A percentile compares a stretch with the other conserved stretches of the same genome.
phyloP scores from a whole-genome alignment of 2,113 vertebrate species.

The Columba livia region DNA sequence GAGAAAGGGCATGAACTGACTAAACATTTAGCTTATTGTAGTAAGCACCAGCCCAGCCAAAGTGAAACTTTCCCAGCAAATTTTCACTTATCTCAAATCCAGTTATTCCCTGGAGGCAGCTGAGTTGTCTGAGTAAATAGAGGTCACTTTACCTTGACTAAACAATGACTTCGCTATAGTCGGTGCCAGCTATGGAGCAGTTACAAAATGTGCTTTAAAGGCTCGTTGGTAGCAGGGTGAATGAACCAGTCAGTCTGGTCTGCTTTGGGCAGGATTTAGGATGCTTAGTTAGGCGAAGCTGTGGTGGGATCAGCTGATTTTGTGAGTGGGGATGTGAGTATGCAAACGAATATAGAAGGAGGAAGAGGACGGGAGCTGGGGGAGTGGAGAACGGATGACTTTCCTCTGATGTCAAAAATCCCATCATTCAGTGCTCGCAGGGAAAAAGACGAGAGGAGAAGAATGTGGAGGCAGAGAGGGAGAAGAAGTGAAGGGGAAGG shows the following conservation, averaged over 20 bases:
- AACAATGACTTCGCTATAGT: constrained; percentile 50
- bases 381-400: constrained; percentile 53
- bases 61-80: constrained; percentile 37
- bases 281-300: constrained; percentile 2
- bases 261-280: constrained; percentile 26
- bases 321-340: not conserved
- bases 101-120: constrained; percentile 41
- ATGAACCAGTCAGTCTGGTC: not conserved
- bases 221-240: not conserved
- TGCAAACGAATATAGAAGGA: not conserved
- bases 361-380: constrained; percentile 43
- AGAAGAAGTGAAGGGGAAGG: constrained; percentile 3
- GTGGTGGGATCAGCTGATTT: not conserved
- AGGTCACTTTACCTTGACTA: constrained; percentile 55
- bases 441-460: constrained; percentile 57
- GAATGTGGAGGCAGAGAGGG: constrained; percentile 51
- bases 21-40: constrained; percentile 45
- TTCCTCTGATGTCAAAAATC: constrained; percentile 65
- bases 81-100: constrained; percentile 1
- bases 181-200: constrained; percentile 32
- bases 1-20: constrained; percentile 49
- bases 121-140: not conserved
- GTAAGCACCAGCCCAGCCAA: not conserved
- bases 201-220: not conserved
- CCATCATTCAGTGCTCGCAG: constrained; percentile 61